These are phyloP conservation scores for Hyla sarda DNA, from an alignment of 2,113 vertebrate species.

Conservation along the genomic window DNA sequence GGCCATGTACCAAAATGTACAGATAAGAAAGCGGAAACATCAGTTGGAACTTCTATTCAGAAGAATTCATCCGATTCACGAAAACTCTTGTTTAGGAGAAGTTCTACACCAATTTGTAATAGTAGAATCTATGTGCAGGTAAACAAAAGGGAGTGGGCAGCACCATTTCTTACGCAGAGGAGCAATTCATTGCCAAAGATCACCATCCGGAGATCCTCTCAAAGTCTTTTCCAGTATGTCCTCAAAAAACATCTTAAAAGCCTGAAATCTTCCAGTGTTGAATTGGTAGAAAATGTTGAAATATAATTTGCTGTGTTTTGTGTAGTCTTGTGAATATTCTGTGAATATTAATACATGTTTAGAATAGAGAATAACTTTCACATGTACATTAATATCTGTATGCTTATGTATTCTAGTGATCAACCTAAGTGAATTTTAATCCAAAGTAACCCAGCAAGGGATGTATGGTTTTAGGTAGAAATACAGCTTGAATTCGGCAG, in stretches of 20 bases:
- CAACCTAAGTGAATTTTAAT: neutral
- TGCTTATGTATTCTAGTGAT: neutral
- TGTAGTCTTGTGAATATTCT: neutral
- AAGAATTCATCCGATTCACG: neutral
- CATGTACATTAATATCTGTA: neutral
- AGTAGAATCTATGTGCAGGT: neutral
- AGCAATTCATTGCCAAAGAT: slow-evolving; percentile 49
- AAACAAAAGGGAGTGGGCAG: neutral
- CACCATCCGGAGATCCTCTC: neutral
- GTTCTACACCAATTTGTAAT: neutral
- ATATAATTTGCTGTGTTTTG: neutral
- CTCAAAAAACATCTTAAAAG: slow-evolving; percentile 58
- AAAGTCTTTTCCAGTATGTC: slow-evolving; percentile 58
- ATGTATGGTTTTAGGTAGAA: no score
- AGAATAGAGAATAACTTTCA: no score
- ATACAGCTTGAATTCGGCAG: no score
- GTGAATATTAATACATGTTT: no score
- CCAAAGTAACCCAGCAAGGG: neutral
- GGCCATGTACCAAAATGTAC: neutral
- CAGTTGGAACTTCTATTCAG: neutral
- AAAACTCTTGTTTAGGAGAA: neutral
- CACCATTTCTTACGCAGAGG: neutral
- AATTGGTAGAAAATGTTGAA: neutral
- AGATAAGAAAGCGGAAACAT: neutral
- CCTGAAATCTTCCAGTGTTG: neutral